A percentile compares a stretch with the other conserved stretches of the same genome.
Conservation (phyloP, 1,140 invertebrate species). For the Leptinotarsa texana region DNA sequence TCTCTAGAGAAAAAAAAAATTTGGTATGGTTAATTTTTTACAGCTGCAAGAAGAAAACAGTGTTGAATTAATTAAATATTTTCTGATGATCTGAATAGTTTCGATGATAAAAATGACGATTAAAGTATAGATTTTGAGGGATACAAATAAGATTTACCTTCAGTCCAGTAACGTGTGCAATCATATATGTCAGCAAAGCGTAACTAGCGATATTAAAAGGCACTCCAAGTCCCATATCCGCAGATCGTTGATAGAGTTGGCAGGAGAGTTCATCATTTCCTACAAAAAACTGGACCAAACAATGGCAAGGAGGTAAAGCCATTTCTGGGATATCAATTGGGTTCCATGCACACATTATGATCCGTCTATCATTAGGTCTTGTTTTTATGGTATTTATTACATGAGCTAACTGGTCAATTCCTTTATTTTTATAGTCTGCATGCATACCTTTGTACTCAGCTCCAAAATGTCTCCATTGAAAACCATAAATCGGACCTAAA, state of each 20-base stretch:
- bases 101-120: no score
- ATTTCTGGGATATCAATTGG: conserved; percentile 85
- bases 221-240: conserved; percentile 97
- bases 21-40: no score
- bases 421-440: conserved; percentile 84
- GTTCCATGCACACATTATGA: conserved; percentile 97
- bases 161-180: conserved; percentile 90
- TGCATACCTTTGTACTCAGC: conserved; percentile 87
- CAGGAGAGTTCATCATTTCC: conserved; percentile 82
- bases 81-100: no score
- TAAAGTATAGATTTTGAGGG: not conserved
- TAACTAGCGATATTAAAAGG: conserved; percentile 99
- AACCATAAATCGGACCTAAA: conserved; percentile 97
- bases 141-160: conserved; percentile 59
- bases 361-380: conserved; percentile 84
- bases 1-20: no score
- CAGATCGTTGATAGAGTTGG: conserved; percentile 94
- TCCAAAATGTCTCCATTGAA: conserved; percentile 99
- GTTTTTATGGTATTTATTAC: conserved; percentile 84
- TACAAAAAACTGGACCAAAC: conserved; percentile 94
- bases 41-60: no score
- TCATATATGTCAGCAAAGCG: conserved; percentile 92
- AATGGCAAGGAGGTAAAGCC: conserved; percentile 98
- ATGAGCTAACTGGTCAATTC: conserved; percentile 89
- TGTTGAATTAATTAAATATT: no score